These are phyloP conservation scores for Lacerta viridis DNA, from an alignment of 2,797 vertebrate genomes.

Conservation along the genomic window DNA sequence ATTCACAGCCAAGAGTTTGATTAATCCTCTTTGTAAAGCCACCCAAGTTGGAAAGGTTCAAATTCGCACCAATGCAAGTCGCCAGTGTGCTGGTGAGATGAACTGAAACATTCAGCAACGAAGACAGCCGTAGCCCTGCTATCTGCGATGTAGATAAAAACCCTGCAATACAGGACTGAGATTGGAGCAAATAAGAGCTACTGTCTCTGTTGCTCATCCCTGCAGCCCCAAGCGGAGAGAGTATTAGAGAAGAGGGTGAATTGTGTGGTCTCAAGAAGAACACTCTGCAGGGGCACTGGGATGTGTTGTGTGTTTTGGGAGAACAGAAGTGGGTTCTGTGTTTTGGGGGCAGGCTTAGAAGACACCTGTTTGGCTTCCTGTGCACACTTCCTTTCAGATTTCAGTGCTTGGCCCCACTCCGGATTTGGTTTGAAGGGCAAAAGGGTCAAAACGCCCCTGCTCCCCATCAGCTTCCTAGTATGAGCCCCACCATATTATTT, in stretches of 20 bases:
- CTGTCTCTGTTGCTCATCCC: background rate
- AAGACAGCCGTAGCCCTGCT: too few species aligned
- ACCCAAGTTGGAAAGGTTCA: background rate
- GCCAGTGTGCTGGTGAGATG: too few species aligned
- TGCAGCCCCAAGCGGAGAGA: background rate
- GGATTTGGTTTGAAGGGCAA: background rate
- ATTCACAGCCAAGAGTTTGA: too few species aligned
- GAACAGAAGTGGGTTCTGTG: too few species aligned
- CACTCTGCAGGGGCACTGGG: background rate
- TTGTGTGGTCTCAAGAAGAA: background rate
- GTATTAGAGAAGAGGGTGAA: background rate
- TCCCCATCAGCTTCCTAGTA: background rate
- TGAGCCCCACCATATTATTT: background rate
- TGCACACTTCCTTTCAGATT: conserved; percentile 1
- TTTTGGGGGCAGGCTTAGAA: background rate
- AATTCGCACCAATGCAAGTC: background rate
- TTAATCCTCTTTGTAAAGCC: too few species aligned
- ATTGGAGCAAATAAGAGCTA: background rate
- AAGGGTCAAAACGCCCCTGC: background rate
- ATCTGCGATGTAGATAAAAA: too few species aligned
- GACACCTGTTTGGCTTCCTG: conserved; percentile 12
- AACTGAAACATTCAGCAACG: too few species aligned
- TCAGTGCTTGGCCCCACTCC: too few species aligned
- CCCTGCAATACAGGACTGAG: background rate
- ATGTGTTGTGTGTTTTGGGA: background rate